Evolutionary conservation across 2,888 invertebrate genomes (phyloP).

Genomic region (Brachylomia viminalis): DNA sequence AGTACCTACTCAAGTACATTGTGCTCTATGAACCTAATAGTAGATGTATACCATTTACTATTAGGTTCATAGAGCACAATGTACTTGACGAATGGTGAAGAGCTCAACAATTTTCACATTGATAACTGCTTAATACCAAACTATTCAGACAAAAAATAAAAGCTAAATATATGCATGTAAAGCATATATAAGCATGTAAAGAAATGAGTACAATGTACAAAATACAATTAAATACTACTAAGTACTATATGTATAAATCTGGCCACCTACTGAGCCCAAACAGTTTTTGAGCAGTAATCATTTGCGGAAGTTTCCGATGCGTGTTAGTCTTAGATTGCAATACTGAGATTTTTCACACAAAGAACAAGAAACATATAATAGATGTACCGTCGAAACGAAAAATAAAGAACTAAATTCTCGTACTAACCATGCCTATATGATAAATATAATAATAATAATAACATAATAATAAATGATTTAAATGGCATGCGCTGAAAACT

Average conservation of each 20-base stretch:
- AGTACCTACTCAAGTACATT: not conserved
- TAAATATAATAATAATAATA: too few species aligned
- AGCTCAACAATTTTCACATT: not conserved
- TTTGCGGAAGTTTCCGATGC: too few species aligned
- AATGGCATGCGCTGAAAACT: not conserved
- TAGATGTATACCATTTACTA: not conserved
- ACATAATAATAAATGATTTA: too few species aligned
- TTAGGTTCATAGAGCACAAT: not conserved
- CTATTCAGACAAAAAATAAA: not conserved
- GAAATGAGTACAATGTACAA: not conserved
- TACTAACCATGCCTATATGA: too few species aligned
- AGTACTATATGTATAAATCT: not conserved
- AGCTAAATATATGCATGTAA: too few species aligned
- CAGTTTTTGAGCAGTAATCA: too few species aligned
- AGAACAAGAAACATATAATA: not conserved
- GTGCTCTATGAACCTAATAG: not conserved
- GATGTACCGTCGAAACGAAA: not conserved
- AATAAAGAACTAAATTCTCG: not conserved
- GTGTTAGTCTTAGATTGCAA: too few species aligned
- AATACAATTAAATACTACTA: not conserved
- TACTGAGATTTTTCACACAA: too few species aligned
- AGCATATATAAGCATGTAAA: not conserved
- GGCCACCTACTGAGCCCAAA: not conserved
- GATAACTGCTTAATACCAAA: not conserved
- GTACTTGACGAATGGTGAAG: not conserved